Base-by-base conservation (phyloP, 2,113 vertebrate species). In the Nothobranchius furzeri region DNA sequence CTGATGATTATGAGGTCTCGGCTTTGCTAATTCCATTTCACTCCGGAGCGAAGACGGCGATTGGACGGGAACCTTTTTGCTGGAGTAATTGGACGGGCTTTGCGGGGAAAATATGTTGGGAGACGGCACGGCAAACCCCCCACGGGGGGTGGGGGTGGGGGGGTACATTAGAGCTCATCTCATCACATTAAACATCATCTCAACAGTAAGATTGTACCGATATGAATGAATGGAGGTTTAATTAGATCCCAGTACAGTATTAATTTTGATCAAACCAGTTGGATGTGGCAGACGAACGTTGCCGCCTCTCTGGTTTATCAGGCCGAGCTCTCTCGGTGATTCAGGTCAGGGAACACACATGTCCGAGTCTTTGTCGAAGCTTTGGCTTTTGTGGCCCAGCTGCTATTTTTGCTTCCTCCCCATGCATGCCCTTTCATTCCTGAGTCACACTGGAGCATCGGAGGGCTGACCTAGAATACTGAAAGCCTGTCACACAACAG, bases 391-490 rank as follows among this genome's bases (percentile, higher is more conserved):
- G 76, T 76, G 77, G 74, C 84, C 53, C 58, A 20, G 82, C 75
- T 85, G 77, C 86, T 90, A 84, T 91, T 92, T 90, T 87, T 88
- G 81, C 75, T 52, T 47, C 59, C 65, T 83, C 72, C 56, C 81
- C 74, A 75, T 79, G 58, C 82, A 78, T 85, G 87, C 76, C 88
- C 84, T 88, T 87, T 90, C 85, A 87, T 79, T 88, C 81, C 77
- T 77, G 84, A 87, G 80, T 88, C 74, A 80, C 82, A 70, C 76
- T 66, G 78, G 75, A 83, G 87, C 87, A 81, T 68, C 60, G 79
- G 54, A 79, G 72, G 64, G 76, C 68, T 86, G 88, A 90, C 87
- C 91, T 81, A 89, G 86, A 91, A 90, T 86, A 70, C 83, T 77
- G 79, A 88, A 68, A 70, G 71, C 61, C 72, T 86, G 85, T 84